Percentiles rank a stretch among this genome's conserved stretches.
These are phyloP conservation scores for Homarus gammarus DNA, from an alignment of 2,888 invertebrate species.

Conservation along the genomic window DNA sequence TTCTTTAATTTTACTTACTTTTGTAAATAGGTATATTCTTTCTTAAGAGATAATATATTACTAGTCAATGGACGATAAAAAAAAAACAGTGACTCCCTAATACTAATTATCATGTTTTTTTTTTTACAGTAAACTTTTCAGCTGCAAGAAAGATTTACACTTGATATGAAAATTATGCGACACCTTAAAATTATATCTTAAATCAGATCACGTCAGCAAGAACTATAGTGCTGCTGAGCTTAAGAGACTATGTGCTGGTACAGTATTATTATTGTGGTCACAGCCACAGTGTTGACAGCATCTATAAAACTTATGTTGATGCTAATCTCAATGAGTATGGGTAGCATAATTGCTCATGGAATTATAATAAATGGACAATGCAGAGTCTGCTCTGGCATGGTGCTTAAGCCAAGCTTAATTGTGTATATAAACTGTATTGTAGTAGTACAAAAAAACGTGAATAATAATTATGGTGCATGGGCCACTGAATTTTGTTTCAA, in stretches of 20 bases:
- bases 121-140: neutral
- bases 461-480: neutral
- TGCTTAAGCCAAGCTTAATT: neutral
- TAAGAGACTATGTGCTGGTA: neutral
- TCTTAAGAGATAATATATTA: neutral
- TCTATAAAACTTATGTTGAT: neutral
- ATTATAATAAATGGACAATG: neutral
- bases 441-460: neutral
- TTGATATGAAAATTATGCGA: neutral
- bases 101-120: neutral
- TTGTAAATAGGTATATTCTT: too few species aligned
- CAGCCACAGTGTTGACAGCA: neutral
- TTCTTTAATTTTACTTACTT: neutral
- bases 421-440: neutral
- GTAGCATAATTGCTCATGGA: neutral
- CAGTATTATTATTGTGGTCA: constrained; percentile 8
- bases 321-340: neutral
- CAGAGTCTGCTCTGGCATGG: too few species aligned
- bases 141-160: neutral
- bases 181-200: constrained; percentile 2
- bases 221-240: constrained; percentile 10
- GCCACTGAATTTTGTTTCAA: neutral
- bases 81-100: neutral
- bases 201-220: constrained; percentile 35
- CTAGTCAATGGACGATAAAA: neutral